These are phyloP conservation scores for Synanthedon andrenaeformis DNA, from an alignment of 2,888 invertebrate genomes.

Conservation along the genomic window DNA sequence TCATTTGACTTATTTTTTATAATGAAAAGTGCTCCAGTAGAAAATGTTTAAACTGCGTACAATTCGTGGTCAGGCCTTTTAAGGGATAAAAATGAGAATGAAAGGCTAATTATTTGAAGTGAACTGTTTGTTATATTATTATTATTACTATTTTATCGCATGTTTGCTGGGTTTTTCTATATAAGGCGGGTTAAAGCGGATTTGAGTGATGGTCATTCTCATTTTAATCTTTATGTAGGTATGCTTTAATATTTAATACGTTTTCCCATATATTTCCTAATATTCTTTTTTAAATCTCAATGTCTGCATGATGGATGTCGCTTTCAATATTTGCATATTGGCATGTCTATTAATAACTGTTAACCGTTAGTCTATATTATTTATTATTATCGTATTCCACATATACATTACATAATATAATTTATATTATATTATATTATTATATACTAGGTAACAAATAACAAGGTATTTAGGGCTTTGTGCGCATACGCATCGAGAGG, in stretches of 20 bases:
- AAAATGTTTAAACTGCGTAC: background rate
- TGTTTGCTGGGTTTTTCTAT: background rate
- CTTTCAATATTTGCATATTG: conserved; percentile 54
- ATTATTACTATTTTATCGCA: background rate
- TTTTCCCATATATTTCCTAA: conserved; percentile 14
- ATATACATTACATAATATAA: no score
- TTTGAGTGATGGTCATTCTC: conserved; percentile 54
- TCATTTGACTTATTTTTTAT: no score
- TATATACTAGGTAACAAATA: background rate
- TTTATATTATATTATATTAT: background rate
- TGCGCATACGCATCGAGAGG: no score
- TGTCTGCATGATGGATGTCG: conserved; percentile 64
- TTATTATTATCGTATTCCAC: background rate
- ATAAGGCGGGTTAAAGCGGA: background rate
- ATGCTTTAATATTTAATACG: conserved; percentile 6
- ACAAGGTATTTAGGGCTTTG: background rate
- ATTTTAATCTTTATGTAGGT: conserved; percentile 42
- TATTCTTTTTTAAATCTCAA: conserved; percentile 27
- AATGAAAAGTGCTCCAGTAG: no score
- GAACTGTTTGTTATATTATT: background rate
- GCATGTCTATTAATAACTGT: conserved; percentile 35
- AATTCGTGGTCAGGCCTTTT: conserved; percentile 38
- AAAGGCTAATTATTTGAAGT: conserved; percentile 8
- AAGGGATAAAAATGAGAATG: conserved; percentile 64
- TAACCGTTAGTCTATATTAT: conserved; percentile 17